Base-by-base conservation (phyloP, 2,888 invertebrate genomes). In the Apamea anceps region DNA sequence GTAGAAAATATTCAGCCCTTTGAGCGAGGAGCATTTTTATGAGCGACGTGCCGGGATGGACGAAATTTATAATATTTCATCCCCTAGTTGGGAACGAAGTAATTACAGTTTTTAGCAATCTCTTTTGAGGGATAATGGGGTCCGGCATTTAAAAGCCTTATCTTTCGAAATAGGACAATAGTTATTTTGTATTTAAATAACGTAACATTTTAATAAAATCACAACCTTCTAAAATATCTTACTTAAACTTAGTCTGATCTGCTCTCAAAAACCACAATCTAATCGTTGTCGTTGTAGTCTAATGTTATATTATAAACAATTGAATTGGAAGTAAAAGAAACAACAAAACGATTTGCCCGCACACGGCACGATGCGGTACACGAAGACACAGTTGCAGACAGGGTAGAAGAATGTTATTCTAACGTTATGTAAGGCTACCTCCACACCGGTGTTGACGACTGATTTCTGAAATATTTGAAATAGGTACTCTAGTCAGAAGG, bases 31-130 rank as follows among this genome's bases (percentile, higher is more conserved):
- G 57, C 63, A 80, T 77, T 80, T 80, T 77, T 72, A 73, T 68
- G 65, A 77, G 63, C 37, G 75, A 66, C 85, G 77, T 73, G 72
- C 51, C 71, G 28, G 32, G 63, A 12, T 65, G 48, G 13, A 54
- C 66, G 42, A 73, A 70, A 66, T 75, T 60, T 63, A 60, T 73
- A 66, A 85, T 81, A 85, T 81, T 85, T 73, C 70, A 72, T 57
- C 71, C 57, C 65, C 57, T 66, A 65, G 51, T 45, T 67, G 48
- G 51, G 77, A 63, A 51, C 74, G 42, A 32, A 73, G 63, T 74
- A 84, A 84, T 80, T 84, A 77, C 76, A 60, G 63, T 72, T 74
- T 80, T 80, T n/a, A 72, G 48, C 63, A 25, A 71, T 67, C 57
- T 76, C 62, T 51, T 76, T 67, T 42, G 57, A 60, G 32, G 57